Evolutionary conservation across 2,888 invertebrate genomes (phyloP), one percentile per base, ranked within the genome.

Genomic region (Chrysodeixis includens): DNA sequence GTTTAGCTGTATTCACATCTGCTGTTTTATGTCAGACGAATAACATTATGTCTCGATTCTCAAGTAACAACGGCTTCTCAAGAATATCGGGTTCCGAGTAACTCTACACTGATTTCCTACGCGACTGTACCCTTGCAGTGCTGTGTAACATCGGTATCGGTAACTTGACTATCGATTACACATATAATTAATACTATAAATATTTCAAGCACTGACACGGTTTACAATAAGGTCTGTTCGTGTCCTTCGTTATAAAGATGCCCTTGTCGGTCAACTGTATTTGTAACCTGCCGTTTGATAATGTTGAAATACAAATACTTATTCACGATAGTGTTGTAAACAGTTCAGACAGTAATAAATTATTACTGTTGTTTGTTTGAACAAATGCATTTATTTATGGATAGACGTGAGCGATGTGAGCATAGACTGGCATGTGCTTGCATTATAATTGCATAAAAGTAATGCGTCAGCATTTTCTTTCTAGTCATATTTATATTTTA

Each of bases 71-170:
- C 53, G 62, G 68, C 61, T 79, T 83, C 81, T 76, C 80, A 80
- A 77, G 81, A 82, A 79, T 84, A 81, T 84, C 76, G 68, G 67
- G 73, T 85, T 80, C 54, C 66, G 63, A 73, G 84, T 79, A 81
- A 80, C 70, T 73, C 56, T 72, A 84, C 62, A 77, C 72, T 66
- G 67, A 63, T 79, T 77, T 79, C 63, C 61, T 71, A 44, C 16
- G 59, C 56, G 44, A 35, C 56, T 55, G 49, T 69, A 72, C 71
- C 70, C 66, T 73, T 78, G 74, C 66, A 57, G 53, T 35, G 52
- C 56, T 66, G 66, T 67, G 62, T 57, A 53, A 69, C 64, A 75
- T 70, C 57, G 62, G 51, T 53, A 78, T 67, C 58, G 30, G 73
- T 67, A 44, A 18, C 14, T 58, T 44, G 32, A 30, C 53, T 69